Evolutionary conservation across 2,888 invertebrate genomes (phyloP).

Genomic region (Griposia aprilina): DNA sequence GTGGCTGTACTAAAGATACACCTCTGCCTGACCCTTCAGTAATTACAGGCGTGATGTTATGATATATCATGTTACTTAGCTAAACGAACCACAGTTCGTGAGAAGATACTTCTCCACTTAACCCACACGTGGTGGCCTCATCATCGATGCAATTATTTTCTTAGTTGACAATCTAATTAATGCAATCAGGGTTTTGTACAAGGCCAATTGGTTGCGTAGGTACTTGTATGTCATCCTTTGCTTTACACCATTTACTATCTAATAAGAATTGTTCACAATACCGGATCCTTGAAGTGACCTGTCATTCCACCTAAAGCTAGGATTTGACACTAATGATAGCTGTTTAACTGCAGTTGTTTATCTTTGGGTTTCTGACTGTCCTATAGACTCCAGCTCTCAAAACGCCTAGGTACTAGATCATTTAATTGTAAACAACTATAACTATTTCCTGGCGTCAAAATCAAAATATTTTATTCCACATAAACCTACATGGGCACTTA

Average conservation of each 20-base stretch:
- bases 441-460: not conserved
- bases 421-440: not conserved
- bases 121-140: not conserved
- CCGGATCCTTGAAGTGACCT: too few relatives aligned
- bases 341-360: not conserved
- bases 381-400: not conserved
- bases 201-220: not conserved
- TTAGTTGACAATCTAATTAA: not conserved
- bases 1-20: too few relatives aligned
- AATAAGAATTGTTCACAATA: not conserved
- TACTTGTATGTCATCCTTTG: not conserved
- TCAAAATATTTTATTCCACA: not conserved
- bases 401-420: not conserved
- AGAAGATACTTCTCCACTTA: not conserved
- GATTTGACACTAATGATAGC: too few relatives aligned
- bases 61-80: too few relatives aligned
- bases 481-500: not conserved
- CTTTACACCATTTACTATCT: not conserved
- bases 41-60: too few relatives aligned
- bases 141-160: not conserved
- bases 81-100: not conserved
- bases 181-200: not conserved
- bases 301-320: too few relatives aligned
- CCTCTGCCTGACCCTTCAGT: too few relatives aligned
- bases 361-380: not conserved